Conservation (phyloP, 35 echinoderm and acorn worm genomes). For the Nesometra sesokonis region DNA sequence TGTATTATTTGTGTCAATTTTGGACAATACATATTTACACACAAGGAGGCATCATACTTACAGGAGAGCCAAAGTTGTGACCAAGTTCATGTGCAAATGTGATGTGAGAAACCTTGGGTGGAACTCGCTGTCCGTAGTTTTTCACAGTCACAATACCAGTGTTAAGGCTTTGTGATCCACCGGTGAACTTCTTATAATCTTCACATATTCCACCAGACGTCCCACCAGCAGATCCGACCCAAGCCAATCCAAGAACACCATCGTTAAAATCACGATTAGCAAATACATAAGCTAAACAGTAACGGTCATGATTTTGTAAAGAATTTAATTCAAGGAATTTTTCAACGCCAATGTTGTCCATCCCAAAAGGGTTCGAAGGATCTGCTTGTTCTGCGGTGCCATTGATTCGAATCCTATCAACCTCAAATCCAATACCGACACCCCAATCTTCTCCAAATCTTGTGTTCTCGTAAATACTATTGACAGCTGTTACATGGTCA, state of each 20-base stretch:
- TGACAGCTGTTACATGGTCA: slow-evolving; percentile 66
- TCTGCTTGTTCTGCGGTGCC: slow-evolving; percentile 22
- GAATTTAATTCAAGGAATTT: slow-evolving; percentile 95
- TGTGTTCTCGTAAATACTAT: slow-evolving; percentile 38
- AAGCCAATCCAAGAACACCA: slow-evolving; percentile 83
- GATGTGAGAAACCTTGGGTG: slow-evolving; percentile 84
- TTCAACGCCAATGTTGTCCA: slow-evolving; percentile 78
- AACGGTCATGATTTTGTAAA: slow-evolving; percentile 54
- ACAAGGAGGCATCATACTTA: slow-evolving; percentile 47
- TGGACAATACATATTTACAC: too few species aligned
- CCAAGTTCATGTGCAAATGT: slow-evolving; percentile 95
- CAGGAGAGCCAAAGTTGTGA: slow-evolving; percentile 96
- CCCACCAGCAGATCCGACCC: slow-evolving; percentile 81
- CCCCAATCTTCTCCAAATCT: slow-evolving; percentile 20
- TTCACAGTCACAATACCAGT: slow-evolving; percentile 90
- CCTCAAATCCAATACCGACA: slow-evolving; percentile 52
- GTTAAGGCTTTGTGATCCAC: slow-evolving; percentile 72
- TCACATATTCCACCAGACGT: slow-evolving; percentile 96
- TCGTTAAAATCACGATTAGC: slow-evolving; percentile 89
- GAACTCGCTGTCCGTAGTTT: slow-evolving; percentile 79
- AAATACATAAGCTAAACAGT: slow-evolving; percentile 91
- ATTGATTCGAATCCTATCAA: slow-evolving; percentile 84
- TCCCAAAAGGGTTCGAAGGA: slow-evolving; percentile 48
- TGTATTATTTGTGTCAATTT: too few species aligned
- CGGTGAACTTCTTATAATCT: slow-evolving; percentile 27